Conservation (phyloP, 2,113 vertebrate species). For the Pao palembangensis region DNA sequence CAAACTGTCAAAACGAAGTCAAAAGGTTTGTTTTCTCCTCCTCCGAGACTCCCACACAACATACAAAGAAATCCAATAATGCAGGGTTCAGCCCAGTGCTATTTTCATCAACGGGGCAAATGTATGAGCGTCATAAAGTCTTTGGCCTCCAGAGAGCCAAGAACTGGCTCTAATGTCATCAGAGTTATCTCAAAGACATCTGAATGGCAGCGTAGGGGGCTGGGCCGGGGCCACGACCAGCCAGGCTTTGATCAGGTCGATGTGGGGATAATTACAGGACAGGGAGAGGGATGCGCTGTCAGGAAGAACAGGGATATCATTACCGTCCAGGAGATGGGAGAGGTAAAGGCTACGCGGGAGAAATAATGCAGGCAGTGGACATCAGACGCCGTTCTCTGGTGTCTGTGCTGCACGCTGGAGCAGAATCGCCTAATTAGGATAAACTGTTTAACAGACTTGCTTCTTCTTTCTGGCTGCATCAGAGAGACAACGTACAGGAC, state of each 20-base stretch:
- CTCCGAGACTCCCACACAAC: slow-evolving; percentile 18
- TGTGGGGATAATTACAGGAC: slow-evolving; percentile 47
- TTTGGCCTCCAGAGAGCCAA: slow-evolving; percentile 27
- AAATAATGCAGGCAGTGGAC: slow-evolving; percentile 43
- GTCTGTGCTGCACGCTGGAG: slow-evolving; percentile 32
- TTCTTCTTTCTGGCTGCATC: slow-evolving; percentile 34
- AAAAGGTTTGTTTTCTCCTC: slow-evolving; percentile 3
- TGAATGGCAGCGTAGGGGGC: slow-evolving; percentile 33
- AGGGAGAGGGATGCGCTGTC: slow-evolving; percentile 38
- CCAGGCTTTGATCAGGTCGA: slow-evolving; percentile 22
- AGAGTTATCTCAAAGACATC: slow-evolving; percentile 37
- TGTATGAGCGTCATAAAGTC: slow-evolving; percentile 36
- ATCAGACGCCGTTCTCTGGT: slow-evolving; percentile 48
- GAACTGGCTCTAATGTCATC: slow-evolving; percentile 41
- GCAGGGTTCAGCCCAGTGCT: slow-evolving; percentile 47
- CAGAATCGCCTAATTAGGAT: slow-evolving; percentile 56
- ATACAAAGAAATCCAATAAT: slow-evolving; percentile 38
- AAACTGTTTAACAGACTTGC: slow-evolving; percentile 56
- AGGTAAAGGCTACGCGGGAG: slow-evolving; percentile 22
- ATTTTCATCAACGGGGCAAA: slow-evolving; percentile 63
- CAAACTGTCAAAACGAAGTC: background rate
- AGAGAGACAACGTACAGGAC: background rate
- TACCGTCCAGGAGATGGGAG: slow-evolving; percentile 24
- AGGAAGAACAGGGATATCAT: slow-evolving; percentile 41
- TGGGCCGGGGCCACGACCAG: slow-evolving; percentile 6